phyloP scores from a whole-genome alignment of 2,888 invertebrate genomes.

The Ophion obscuratus region DNA sequence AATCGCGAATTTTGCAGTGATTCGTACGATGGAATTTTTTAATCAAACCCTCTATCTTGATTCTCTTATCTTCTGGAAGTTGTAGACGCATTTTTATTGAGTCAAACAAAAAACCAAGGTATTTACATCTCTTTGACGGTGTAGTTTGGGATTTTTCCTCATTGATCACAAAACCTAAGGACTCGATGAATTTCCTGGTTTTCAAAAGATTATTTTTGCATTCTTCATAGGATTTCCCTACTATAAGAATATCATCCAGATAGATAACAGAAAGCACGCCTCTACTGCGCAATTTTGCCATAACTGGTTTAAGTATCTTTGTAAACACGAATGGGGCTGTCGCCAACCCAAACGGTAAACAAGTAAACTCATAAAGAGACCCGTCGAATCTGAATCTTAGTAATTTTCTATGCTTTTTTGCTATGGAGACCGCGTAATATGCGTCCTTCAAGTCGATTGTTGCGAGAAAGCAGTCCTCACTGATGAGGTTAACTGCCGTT shows the following conservation, averaged over 20 bases:
- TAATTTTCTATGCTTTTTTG: conserved; percentile 28
- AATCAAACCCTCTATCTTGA: not conserved
- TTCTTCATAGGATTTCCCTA: too few species aligned
- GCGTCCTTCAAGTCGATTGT: not conserved
- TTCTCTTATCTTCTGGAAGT: conserved; percentile 29
- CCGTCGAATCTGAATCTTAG: conserved; percentile 31
- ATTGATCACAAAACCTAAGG: too few species aligned
- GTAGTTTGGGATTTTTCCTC: too few species aligned
- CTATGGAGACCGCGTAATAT: conserved; percentile 37
- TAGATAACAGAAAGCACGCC: too few species aligned
- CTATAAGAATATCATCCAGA: too few species aligned
- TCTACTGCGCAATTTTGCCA: too few species aligned
- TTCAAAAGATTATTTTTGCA: too few species aligned
- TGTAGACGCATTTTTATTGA: conserved; percentile 40
- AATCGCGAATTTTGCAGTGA: not conserved
- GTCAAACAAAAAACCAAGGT: conserved; percentile 37
- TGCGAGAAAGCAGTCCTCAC: conserved; percentile 27
- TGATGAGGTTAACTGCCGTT: conserved; percentile 51
- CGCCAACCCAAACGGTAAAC: conserved; percentile 36
- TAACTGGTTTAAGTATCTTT: too few species aligned
- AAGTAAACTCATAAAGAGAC: conserved; percentile 33
- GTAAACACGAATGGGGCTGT: not conserved
- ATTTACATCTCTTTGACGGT: not conserved
- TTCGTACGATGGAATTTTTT: not conserved
- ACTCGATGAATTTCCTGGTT: too few species aligned